phyloP scores from a whole-genome alignment of 2,888 invertebrate genomes.

The Euphydryas editha region DNA sequence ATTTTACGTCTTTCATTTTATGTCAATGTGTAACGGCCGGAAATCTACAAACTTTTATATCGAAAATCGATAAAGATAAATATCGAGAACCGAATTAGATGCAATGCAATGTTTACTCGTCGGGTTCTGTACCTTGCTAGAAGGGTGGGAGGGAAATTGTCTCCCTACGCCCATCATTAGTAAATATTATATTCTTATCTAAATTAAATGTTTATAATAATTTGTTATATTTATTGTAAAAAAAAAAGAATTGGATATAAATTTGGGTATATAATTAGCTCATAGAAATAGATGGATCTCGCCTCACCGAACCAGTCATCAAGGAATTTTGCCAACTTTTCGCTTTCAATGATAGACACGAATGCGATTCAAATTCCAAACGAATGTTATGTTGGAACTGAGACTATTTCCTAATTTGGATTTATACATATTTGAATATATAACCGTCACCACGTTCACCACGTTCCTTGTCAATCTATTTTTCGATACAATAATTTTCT shows the following conservation, averaged over 20 bases:
- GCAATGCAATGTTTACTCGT: too few relatives aligned
- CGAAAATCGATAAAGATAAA: too few relatives aligned
- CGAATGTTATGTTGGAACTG: slow-evolving; percentile 32
- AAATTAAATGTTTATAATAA: not conserved
- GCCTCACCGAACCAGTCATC: slow-evolving; percentile 21
- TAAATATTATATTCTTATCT: not conserved
- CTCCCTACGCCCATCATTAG: too few relatives aligned
- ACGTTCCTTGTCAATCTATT: not conserved
- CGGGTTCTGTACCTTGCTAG: too few relatives aligned
- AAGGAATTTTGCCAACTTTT: slow-evolving; percentile 33
- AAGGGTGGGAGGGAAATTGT: too few relatives aligned
- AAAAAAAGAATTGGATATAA: not conserved
- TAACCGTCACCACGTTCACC: too few relatives aligned
- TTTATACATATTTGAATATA: slow-evolving; percentile 11
- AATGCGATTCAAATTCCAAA: slow-evolving; percentile 35
- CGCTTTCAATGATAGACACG: slow-evolving; percentile 29
- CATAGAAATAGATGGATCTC: slow-evolving; percentile 23
- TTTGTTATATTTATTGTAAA: not conserved
- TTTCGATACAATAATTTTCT: not conserved
- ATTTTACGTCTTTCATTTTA: too few relatives aligned
- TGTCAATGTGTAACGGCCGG: too few relatives aligned
- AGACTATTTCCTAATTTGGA: slow-evolving; percentile 37
- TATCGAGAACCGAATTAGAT: too few relatives aligned
- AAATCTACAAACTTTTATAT: too few relatives aligned
- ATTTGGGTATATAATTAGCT: not conserved